These are phyloP conservation scores for Uropsilus gracilis DNA, from an alignment of 2,113 vertebrate species.

Conservation along the genomic window DNA sequence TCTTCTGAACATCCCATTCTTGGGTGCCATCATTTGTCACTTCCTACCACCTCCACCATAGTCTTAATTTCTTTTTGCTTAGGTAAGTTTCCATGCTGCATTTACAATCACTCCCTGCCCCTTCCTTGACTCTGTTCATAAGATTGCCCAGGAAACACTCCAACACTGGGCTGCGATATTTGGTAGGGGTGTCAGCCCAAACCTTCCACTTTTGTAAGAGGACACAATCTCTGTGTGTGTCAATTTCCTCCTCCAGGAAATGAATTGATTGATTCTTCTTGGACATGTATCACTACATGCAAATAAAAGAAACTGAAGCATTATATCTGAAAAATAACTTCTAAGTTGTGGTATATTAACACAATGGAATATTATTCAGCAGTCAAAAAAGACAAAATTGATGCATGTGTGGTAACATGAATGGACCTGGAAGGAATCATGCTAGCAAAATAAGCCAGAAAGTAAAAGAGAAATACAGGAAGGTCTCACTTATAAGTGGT, in stretches of 20 bases:
- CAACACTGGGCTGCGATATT: background rate
- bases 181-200: background rate
- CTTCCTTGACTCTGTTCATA: background rate
- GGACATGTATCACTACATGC: background rate
- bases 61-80: background rate
- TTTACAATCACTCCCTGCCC: background rate
- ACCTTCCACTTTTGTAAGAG: background rate
- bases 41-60: background rate
- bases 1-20: background rate
- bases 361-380: no score
- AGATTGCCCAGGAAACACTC: background rate
- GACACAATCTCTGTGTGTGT: background rate
- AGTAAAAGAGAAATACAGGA: no score
- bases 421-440: no score
- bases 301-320: constrained; percentile 20
- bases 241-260: background rate
- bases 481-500: no score
- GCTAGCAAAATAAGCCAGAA: no score
- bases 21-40: background rate
- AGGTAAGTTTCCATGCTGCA: background rate
- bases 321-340: constrained; percentile 7
- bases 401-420: no score
- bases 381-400: no score
- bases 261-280: background rate
- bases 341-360: no score